Evolutionary conservation across 2,888 invertebrate species (phyloP), one percentile per base, ranked within the genome.

Genomic region (Diadegma fenestrale): DNA sequence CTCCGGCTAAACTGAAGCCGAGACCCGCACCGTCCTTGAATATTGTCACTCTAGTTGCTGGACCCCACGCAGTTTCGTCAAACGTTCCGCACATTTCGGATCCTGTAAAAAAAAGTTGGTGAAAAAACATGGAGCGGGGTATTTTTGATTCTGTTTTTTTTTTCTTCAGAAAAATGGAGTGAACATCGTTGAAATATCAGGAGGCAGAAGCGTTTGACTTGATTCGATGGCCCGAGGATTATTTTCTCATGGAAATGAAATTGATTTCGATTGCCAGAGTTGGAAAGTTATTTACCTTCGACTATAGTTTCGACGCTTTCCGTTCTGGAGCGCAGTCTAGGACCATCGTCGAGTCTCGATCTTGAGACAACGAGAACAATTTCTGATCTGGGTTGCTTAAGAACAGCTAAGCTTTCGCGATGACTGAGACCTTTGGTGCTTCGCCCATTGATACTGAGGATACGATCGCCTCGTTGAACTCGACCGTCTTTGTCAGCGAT

Each of bases 1-100:
- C 99, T 76, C 99, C 99, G 91, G 99, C 98, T 87, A 99, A 96
- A 90, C 98, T 98, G 94, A 99, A 98, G 73, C 99, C 99, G 80
- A 99, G 95, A 6, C 99, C 99, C 87, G 98, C 97, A 85, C 97
- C 98, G 91, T 97, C 97, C 93, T 97, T 97, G 63, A 95, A 94
- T 26, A 96, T 94, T n/a, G 95, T 94, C 64, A 96, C 94, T 66
- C 94, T 93, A 78, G 93, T 87, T 92, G 96, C 88, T 91, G 96
- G 94, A 93, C 96, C 94, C 95, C 96, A 93, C 93, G 92, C 91
- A 92, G 92, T 90, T 94, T 95, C 87, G 93, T 95, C 91, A 93
- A 86, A 77, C 41, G 80, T 83, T 14, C 90, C 91, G 90, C 87
- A 94, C 89, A 87, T 93, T 85, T 93, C 93, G 87, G 90, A 90